Percentiles rank a stretch among this genome's conserved stretches.
Conservation (phyloP, 2,113 vertebrate genomes). For the Gasterosteus aculeatus region DNA sequence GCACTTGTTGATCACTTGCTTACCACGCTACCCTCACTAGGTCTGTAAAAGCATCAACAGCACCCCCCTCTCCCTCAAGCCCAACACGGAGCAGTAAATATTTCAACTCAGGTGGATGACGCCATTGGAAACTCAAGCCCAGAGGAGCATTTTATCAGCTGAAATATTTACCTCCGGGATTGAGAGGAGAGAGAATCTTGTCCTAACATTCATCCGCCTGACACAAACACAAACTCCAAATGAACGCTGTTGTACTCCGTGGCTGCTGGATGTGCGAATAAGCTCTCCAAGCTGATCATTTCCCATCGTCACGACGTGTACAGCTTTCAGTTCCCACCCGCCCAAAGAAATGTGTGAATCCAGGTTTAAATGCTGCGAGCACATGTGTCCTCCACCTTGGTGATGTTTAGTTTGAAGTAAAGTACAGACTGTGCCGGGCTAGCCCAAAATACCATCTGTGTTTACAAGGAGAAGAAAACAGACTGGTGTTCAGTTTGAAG, state of each 20-base stretch:
- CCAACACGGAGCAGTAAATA: background rate
- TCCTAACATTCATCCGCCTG: background rate
- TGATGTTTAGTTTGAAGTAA: slow-evolving; percentile 28
- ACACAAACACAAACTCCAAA: background rate
- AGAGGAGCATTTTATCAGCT: background rate
- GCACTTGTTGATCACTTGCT: slow-evolving; percentile 32
- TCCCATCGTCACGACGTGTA: background rate
- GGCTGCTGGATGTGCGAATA: slow-evolving; percentile 5
- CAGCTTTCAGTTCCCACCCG: background rate
- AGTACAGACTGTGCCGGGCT: slow-evolving; percentile 37
- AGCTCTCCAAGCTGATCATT: background rate
- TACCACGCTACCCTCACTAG: background rate
- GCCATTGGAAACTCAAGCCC: background rate
- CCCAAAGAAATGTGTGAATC: background rate
- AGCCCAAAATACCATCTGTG: slow-evolving; percentile 35
- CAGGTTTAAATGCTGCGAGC: background rate
- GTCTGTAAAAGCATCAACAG: slow-evolving; percentile 20
- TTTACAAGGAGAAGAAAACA: background rate
- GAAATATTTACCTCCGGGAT: background rate
- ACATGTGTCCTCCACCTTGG: slow-evolving; percentile 1
- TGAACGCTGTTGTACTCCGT: background rate
- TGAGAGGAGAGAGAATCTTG: background rate
- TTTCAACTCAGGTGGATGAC: background rate
- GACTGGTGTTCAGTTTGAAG: slow-evolving; percentile 16
- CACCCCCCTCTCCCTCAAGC: background rate